Conservation (phyloP, 2,113 vertebrate species). For the Colistium nudipinnis region DNA sequence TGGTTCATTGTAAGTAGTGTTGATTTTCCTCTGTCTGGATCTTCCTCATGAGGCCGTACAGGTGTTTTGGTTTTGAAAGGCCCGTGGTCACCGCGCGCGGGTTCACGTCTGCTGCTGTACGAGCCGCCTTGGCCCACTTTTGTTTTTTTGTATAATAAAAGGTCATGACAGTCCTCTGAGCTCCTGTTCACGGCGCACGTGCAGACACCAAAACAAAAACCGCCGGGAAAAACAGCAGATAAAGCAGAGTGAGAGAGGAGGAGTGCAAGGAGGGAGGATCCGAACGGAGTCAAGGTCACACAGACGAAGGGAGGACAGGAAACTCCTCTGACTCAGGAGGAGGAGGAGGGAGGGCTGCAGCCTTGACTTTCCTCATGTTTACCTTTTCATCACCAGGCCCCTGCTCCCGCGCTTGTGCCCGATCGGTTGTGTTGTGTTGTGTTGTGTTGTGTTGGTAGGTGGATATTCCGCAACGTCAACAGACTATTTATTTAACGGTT, state of each 20-base stretch:
- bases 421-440: too few relatives aligned
- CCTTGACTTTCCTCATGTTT: slow-evolving; percentile 21
- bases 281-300: slow-evolving; percentile 42
- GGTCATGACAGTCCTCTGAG: slow-evolving; percentile 30
- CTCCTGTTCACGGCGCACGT: not conserved
- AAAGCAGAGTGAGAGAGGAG: slow-evolving; percentile 23
- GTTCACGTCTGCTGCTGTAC: not conserved
- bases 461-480: not conserved
- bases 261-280: slow-evolving; percentile 13
- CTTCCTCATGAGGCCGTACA: too few relatives aligned
- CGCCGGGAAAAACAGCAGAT: slow-evolving; percentile 30
- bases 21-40: too few relatives aligned
- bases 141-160: slow-evolving; percentile 41
- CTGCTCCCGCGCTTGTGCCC: too few relatives aligned
- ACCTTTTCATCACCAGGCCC: not conserved
- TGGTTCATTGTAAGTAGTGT: too few relatives aligned
- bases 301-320: slow-evolving; percentile 39
- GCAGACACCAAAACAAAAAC: not conserved
- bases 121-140: too few relatives aligned
- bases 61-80: too few relatives aligned
- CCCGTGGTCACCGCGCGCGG: too few relatives aligned
- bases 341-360: slow-evolving; percentile 21
- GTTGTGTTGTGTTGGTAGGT: not conserved
- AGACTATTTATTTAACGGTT: too few relatives aligned
- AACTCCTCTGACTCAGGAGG: slow-evolving; percentile 12